phyloP scores from a whole-genome alignment of 1,140 invertebrate genomes.

The Drosophila insularis region DNA sequence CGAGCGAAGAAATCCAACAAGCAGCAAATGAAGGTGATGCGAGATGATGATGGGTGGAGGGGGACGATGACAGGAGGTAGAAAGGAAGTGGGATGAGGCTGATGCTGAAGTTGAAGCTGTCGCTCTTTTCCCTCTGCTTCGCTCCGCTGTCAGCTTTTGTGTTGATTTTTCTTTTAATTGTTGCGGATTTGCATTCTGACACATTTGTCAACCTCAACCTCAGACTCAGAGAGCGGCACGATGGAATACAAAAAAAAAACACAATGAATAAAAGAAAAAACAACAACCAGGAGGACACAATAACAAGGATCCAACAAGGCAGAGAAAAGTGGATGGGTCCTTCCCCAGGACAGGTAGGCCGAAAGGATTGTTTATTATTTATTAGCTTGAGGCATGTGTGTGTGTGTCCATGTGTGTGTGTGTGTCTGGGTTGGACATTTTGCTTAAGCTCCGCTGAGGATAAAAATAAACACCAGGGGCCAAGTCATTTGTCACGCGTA shows the following conservation, averaged over 20 bases:
- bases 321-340: not conserved
- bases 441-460: slow-evolving; percentile 65
- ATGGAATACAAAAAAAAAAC: not conserved
- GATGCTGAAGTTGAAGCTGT: slow-evolving; percentile 29
- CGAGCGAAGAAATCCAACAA: slow-evolving; percentile 37
- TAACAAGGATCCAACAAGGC: not conserved
- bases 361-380: slow-evolving; percentile 69
- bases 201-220: slow-evolving; percentile 82
- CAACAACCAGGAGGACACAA: not conserved
- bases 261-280: not conserved
- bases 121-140: slow-evolving; percentile 16
- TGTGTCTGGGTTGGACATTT: slow-evolving; percentile 44
- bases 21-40: slow-evolving; percentile 59
- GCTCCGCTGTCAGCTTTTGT: slow-evolving; percentile 58
- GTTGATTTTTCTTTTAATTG: slow-evolving; percentile 82
- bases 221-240: slow-evolving; percentile 59
- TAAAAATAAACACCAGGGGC: slow-evolving; percentile 70
- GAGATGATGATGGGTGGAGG: not conserved
- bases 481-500: slow-evolving; percentile 67
- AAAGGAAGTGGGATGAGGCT: not conserved
- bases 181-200: slow-evolving; percentile 82
- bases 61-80: no score
- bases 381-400: slow-evolving; percentile 57
- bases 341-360: slow-evolving; percentile 12
- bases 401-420: slow-evolving; percentile 2